These are phyloP conservation scores for Isoperla grammatica DNA, from an alignment of 2,888 invertebrate genomes.

Conservation along the genomic window DNA sequence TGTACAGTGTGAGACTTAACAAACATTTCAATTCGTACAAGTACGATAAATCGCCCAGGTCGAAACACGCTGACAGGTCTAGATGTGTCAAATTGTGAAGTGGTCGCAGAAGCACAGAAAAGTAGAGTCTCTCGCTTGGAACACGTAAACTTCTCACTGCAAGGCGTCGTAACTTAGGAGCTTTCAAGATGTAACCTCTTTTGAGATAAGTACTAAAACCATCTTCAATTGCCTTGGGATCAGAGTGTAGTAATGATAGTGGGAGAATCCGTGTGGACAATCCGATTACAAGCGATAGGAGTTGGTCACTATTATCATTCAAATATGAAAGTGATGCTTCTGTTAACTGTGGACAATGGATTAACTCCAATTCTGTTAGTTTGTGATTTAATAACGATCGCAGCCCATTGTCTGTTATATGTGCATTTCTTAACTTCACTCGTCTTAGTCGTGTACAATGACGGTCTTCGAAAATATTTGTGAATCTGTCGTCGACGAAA, in stretches of 20 bases:
- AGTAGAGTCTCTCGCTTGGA: conserved; percentile 38
- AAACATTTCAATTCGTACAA: conserved; percentile 61
- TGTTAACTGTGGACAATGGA: conserved; percentile 65
- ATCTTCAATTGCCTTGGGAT: conserved; percentile 27
- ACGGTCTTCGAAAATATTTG: conserved; percentile 65
- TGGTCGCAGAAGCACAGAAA: conserved; percentile 52
- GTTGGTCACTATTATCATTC: conserved; percentile 60
- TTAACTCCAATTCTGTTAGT: conserved; percentile 66
- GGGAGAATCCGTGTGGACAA: conserved; percentile 58
- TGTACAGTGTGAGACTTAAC: conserved; percentile 70
- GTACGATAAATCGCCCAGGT: conserved; percentile 60
- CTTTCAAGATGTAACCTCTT: conserved; percentile 50
- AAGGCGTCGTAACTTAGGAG: conserved; percentile 55
- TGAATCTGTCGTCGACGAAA: conserved; percentile 60
- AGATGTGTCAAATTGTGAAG: conserved; percentile 59
- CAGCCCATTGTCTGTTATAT: conserved; percentile 66
- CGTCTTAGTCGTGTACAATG: conserved; percentile 60
- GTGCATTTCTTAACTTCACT: conserved; percentile 64
- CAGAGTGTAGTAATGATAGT: conserved; percentile 38
- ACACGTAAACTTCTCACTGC: conserved; percentile 37
- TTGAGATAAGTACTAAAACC: conserved; percentile 38
- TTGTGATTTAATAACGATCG: conserved; percentile 66
- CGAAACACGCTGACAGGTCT: conserved; percentile 63
- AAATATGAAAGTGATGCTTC: conserved; percentile 59
- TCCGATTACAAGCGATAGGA: conserved; percentile 66